A percentile compares a stretch with the other conserved stretches of the same genome.
Conservation (phyloP, 2,797 vertebrate genomes). For the Myiotriccus ornatus region DNA sequence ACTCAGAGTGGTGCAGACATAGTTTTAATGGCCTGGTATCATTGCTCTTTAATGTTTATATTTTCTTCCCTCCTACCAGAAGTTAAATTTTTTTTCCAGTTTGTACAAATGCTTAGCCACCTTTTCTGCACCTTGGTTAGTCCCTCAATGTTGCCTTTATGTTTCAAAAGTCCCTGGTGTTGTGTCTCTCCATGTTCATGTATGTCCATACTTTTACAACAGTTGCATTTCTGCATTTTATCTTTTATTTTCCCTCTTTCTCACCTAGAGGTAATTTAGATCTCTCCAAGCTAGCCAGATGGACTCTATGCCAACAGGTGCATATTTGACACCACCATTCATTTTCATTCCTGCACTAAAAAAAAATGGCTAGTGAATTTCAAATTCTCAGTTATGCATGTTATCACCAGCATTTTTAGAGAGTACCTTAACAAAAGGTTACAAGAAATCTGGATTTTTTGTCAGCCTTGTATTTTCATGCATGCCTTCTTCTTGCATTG, state of each 20-base stretch:
- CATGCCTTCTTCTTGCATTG: background rate
- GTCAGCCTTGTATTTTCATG: background rate
- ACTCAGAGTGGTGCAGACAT: background rate
- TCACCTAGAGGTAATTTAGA: background rate
- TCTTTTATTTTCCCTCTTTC: background rate
- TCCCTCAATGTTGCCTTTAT: background rate
- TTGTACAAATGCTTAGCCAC: background rate
- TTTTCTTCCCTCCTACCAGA: background rate
- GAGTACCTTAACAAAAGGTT: background rate
- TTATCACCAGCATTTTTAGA: background rate
- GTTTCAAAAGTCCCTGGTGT: background rate
- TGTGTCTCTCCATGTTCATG: background rate
- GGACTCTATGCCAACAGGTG: background rate
- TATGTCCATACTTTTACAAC: background rate
- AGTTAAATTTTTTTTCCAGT: background rate
- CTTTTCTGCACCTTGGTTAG: background rate
- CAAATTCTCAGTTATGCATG: background rate
- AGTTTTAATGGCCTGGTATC: background rate
- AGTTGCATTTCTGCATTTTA: background rate
- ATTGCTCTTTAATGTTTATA: background rate
- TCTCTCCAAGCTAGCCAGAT: background rate
- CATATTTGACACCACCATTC: background rate
- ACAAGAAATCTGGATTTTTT: background rate
- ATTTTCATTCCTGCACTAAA: background rate
- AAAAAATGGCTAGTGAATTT: background rate